phyloP scores from a whole-genome alignment of 2,797 vertebrate genomes.

The Anas flavirostris region DNA sequence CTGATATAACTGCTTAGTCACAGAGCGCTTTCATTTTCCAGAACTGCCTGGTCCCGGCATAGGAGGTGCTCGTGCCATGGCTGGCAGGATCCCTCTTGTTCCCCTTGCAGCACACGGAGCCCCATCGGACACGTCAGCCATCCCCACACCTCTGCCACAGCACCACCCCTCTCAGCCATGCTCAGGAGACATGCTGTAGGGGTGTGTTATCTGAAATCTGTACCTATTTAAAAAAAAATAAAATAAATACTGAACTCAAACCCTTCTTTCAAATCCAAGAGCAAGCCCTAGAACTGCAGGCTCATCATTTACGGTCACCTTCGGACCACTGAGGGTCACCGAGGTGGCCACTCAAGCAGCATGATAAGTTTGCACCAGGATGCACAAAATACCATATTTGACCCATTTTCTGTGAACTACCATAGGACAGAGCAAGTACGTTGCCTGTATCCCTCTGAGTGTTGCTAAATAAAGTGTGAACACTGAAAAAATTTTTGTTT shows the following conservation, averaged over 20 bases:
- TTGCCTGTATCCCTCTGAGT: neutral
- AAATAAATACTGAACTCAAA: neutral
- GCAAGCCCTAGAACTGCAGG: neutral
- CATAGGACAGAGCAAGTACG: neutral
- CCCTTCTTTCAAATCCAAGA: neutral
- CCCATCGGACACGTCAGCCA: rapidly evolving
- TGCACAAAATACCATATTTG: rapidly evolving
- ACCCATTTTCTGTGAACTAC: neutral
- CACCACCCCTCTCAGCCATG: neutral
- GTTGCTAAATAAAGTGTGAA: neutral
- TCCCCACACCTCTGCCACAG: neutral
- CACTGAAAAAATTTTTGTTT: neutral
- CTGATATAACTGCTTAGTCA: neutral
- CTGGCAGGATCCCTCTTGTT: rapidly evolving
- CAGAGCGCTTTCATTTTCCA: neutral
- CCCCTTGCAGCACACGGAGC: neutral
- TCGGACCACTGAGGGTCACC: neutral
- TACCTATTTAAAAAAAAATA: too few species aligned
- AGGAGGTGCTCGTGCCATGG: rapidly evolving
- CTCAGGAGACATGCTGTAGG: neutral
- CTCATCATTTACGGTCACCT: neutral
- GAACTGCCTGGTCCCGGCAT: neutral
- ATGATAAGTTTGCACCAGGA: neutral
- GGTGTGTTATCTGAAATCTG: neutral
- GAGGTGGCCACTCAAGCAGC: neutral